phyloP scores from a whole-genome alignment of 2,113 vertebrate species.

The Eolophus roseicapilla region DNA sequence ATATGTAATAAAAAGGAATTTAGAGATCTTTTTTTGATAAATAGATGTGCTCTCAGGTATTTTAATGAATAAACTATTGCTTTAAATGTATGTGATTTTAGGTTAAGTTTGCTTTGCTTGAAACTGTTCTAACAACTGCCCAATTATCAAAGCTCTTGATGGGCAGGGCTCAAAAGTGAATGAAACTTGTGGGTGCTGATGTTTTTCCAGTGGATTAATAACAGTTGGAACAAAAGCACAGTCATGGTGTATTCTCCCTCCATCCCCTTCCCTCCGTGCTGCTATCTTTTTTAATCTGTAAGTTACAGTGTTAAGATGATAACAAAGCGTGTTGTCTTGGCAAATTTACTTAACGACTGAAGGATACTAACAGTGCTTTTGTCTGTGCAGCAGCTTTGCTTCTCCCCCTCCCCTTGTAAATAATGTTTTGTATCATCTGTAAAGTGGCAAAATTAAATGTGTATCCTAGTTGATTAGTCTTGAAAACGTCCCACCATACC shows the following conservation, averaged over 20 bases:
- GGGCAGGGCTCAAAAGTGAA: neutral
- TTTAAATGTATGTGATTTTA: neutral
- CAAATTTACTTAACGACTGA: neutral
- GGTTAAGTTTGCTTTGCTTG: neutral
- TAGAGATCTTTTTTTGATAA: neutral
- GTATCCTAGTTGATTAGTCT: neutral
- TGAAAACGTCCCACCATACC: neutral
- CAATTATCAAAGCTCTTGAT: neutral
- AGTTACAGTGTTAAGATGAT: neutral
- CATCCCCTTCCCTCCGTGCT: neutral
- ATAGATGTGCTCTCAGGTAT: neutral
- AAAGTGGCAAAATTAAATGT: neutral
- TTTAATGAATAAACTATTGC: neutral
- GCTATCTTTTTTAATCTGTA: neutral
- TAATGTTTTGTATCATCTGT: neutral
- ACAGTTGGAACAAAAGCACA: neutral
- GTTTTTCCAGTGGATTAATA: neutral
- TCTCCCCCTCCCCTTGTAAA: neutral
- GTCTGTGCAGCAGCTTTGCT: neutral
- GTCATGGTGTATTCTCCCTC: neutral
- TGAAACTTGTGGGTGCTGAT: neutral
- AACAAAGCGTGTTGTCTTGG: neutral
- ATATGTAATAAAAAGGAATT: neutral
- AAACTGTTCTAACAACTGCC: neutral
- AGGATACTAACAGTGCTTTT: neutral